These are phyloP conservation scores for Myrmecobius fasciatus DNA, from an alignment of 2,113 vertebrate genomes.

Conservation along the genomic window DNA sequence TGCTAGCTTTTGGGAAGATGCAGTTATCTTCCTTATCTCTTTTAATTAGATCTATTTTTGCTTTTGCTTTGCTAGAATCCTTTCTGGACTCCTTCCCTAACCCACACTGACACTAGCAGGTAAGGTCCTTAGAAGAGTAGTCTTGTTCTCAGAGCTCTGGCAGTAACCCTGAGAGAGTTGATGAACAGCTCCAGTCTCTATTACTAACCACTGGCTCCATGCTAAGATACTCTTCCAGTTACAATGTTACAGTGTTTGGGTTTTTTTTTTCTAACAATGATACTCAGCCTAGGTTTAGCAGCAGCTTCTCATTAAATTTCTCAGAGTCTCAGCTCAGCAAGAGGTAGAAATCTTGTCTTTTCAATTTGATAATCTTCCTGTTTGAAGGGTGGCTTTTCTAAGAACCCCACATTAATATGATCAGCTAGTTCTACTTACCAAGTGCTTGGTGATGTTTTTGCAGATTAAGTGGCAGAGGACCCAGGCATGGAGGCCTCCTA, in stretches of 20 bases:
- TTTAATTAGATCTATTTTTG: too few relatives aligned
- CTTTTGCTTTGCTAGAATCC: background rate
- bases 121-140: background rate
- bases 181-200: background rate
- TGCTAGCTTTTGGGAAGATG: too few relatives aligned
- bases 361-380: background rate
- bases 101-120: background rate
- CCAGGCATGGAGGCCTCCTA: background rate
- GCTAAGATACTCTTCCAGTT: background rate
- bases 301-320: background rate
- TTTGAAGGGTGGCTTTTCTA: background rate
- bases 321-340: background rate
- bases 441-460: background rate
- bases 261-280: background rate
- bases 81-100: background rate
- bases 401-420: background rate
- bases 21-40: too few relatives aligned
- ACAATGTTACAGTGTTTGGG: background rate
- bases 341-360: background rate
- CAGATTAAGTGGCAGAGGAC: background rate
- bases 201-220: background rate
- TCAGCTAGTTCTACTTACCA: background rate
- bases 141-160: background rate
- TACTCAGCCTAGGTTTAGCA: background rate
- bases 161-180: background rate